phyloP scores from a whole-genome alignment of 1,140 invertebrate species.

The Dinothrombium tinctorium region DNA sequence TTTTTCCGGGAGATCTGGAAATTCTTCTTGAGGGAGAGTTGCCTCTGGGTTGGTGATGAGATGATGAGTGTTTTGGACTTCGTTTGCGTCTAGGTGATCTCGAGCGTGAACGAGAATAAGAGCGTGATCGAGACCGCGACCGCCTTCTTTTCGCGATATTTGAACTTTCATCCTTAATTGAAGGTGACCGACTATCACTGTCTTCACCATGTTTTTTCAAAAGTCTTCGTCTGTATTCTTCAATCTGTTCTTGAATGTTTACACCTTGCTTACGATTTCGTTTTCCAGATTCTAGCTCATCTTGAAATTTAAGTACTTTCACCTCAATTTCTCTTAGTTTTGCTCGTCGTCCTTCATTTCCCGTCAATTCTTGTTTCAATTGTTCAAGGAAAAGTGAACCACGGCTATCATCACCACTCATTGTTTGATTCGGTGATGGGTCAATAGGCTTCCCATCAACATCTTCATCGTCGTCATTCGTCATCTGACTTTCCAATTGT shows the following conservation, averaged over 20 bases:
- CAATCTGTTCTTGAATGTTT: slow-evolving; percentile 54
- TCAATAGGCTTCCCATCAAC: slow-evolving; percentile 22
- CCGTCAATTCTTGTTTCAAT: slow-evolving; percentile 1
- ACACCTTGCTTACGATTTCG: slow-evolving; percentile 45
- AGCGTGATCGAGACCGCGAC: too few species aligned
- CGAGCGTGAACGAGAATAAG: too few species aligned
- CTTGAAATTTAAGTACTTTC: slow-evolving; percentile 82
- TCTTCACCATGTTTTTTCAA: slow-evolving; percentile 59
- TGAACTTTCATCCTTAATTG: too few species aligned
- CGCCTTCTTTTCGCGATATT: too few species aligned
- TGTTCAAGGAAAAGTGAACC: background rate
- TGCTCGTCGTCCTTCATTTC: slow-evolving; percentile 43
- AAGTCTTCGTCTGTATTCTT: slow-evolving; percentile 72
- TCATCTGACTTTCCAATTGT: slow-evolving; percentile 31
- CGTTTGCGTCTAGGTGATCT: too few species aligned
- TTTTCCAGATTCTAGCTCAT: slow-evolving; percentile 71
- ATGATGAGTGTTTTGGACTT: too few species aligned
- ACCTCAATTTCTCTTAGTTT: slow-evolving; percentile 70
- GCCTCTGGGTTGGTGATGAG: too few species aligned
- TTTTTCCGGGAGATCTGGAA: too few species aligned
- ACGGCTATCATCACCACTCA: slow-evolving; percentile 19
- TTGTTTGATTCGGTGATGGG: background rate
- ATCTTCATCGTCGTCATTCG: slow-evolving; percentile 19
- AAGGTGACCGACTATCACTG: too few species aligned
- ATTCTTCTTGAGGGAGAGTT: too few species aligned